phyloP scores from a whole-genome alignment of 1,140 invertebrate species.

The Portunus trituberculatus region DNA sequence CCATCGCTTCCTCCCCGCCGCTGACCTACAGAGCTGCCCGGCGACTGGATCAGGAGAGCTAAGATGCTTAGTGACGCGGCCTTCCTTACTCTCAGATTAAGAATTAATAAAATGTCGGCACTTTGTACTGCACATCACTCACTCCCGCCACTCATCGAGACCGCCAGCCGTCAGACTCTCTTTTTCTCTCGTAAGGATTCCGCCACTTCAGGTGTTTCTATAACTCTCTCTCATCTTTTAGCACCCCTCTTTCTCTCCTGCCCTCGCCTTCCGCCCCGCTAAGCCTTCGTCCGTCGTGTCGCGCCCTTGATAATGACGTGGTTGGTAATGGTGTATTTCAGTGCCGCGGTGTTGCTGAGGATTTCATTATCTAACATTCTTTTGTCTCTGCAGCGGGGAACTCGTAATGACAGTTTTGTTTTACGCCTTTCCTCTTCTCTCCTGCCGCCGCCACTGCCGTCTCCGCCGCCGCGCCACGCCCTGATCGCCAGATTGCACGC shows the following conservation, averaged over 20 bases:
- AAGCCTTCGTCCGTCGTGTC: not conserved
- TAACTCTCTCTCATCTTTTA: not conserved
- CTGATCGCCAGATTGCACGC: not conserved
- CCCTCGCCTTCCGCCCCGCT: not conserved
- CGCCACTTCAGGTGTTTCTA: not conserved
- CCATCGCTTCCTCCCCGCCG: not conserved
- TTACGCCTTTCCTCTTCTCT: not conserved
- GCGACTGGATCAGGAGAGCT: too few species aligned
- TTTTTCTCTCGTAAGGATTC: not conserved
- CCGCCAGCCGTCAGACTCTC: not conserved
- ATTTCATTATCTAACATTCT: conserved; percentile 3
- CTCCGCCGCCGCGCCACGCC: not conserved
- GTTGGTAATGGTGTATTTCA: conserved; percentile 1
- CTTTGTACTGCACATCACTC: too few species aligned
- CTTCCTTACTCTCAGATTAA: too few species aligned
- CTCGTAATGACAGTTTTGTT: not conserved
- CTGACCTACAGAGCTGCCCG: too few species aligned
- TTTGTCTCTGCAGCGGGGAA: not conserved
- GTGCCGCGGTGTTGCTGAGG: not conserved
- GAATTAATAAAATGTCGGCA: too few species aligned
- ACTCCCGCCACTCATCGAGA: too few species aligned
- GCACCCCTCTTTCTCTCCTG: not conserved
- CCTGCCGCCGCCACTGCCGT: not conserved
- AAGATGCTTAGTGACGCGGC: too few species aligned
- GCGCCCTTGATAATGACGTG: not conserved